Conservation (phyloP, 92 coral and sea anemone genomes). For the Epizoanthus rinbou region DNA sequence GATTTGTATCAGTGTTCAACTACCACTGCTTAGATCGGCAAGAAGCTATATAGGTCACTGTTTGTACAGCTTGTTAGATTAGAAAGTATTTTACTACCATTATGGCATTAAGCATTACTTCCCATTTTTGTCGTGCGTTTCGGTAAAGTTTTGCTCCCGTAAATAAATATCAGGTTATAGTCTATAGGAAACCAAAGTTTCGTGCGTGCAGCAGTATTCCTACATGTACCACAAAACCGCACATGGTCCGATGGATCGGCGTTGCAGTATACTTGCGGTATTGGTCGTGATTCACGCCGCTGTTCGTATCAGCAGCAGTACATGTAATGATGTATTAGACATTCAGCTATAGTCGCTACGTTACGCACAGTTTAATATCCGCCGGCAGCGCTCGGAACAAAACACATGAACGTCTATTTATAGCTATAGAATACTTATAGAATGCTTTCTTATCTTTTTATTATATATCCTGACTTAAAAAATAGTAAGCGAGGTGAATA, state of each 20-base stretch:
- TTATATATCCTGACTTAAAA: neutral
- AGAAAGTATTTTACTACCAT: neutral
- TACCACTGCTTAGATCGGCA: neutral
- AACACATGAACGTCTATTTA: neutral
- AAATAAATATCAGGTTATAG: no score
- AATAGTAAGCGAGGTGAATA: no score
- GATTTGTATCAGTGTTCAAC: neutral
- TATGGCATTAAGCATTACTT: no score
- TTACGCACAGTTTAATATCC: neutral
- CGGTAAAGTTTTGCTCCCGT: neutral
- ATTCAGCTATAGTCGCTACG: neutral
- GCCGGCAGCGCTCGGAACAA: neutral
- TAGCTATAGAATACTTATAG: neutral
- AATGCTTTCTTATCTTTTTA: neutral
- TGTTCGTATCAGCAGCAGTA: neutral
- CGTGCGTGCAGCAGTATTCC: neutral
- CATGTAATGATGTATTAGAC: neutral
- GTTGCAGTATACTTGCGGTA: no score
- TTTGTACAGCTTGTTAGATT: neutral
- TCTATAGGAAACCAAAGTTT: no score
- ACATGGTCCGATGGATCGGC: neutral
- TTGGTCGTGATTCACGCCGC: neutral
- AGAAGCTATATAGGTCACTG: neutral
- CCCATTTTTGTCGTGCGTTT: no score
- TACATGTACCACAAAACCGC: conserved; percentile 2